Evolutionary conservation across 2,888 invertebrate species (phyloP), one percentile per base, ranked within the genome.

Genomic region (Bunonema sp.): DNA sequence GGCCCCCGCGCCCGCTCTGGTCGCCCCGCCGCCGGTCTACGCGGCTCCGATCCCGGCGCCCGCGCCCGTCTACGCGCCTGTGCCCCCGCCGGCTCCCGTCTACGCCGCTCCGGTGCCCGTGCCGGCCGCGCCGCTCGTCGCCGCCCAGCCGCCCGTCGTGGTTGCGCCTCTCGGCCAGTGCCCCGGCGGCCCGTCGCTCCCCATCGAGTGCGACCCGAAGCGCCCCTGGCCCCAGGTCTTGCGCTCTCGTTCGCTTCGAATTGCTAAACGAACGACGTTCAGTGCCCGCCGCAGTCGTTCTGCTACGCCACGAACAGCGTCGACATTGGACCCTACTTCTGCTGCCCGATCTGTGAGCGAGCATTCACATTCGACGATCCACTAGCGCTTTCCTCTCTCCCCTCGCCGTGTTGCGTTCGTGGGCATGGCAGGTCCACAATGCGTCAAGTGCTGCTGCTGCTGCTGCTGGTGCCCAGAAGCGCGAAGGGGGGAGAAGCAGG

Each of bases 301-400:
- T 67, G 67, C 47, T 67, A 66, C 43, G 67, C 65, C 37, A 64
- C 66, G 42, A 68, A 68, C 54, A 52, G 59, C 28, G 67, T 68
- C 46, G 67, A 67, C 47, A 67, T 67, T 39, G 67, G 67, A 42
- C 67, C 67, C 39, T 67, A 67, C 42, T 68, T 61, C 57, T 67
- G 67, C 47, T 67, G 67, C 45, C 66, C 66, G 30, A 53, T 67
- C 49, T 67, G 67, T 59, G 30, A 56, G 59, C 55, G 18, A n/a
- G n/a, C n/a, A n/a, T n/a, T n/a, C n/a, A n/a, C n/a, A n/a, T n/a
- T n/a, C n/a, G n/a, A n/a, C n/a, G n/a, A n/a, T n/a, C n/a, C n/a
- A n/a, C n/a, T n/a, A n/a, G n/a, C n/a, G n/a, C n/a, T n/a, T n/a
- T n/a, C n/a, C n/a, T n/a, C n/a, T n/a, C n/a, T n/a, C n/a, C n/a